Evolutionary conservation across 2,113 vertebrate genomes (phyloP), one percentile per base, ranked within the genome.

Genomic region (Lasiurus borealis): DNA sequence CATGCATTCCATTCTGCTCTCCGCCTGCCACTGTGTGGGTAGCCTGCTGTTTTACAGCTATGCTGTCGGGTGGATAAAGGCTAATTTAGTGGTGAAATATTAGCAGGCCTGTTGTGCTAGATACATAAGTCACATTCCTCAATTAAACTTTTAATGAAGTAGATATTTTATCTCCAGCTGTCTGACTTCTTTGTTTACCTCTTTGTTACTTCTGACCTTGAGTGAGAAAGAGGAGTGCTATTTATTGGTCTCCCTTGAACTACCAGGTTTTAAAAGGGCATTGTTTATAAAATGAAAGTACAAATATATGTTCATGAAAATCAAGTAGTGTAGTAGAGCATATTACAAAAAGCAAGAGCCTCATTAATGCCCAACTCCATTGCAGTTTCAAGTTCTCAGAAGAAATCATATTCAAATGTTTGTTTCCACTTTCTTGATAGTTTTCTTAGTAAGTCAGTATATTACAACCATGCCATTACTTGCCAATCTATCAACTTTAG

Each of bases 61-160:
- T 27, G 16, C 40, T 64, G n/a, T 5, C 44, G 27, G 19, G n/a
- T 64, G 54, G n/a, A 10, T 64, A 64, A 68, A 89, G 25, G 29
- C 11, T 68, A 80, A 57, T 40, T 68, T 16, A 77, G 23, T 21
- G 2, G 62, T 64, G 34, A 91, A 88, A 83, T 59, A 71, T 31
- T 64, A 88, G 34, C 52, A 64, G 64, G 71, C 7, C 62, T 77
- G 21, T 62, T 46, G 14, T 83, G 40, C 46, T 62, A 66, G 44
- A 48, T 29, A 68, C 40, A 21, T 75, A 36, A 62, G 25, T 75
- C 73, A 85, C 46, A n/a, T 40, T 18, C 27, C 73, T 46, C 48
- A 82, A 77, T 84, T 68, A 50, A 86, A 77, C 44, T 77, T 88
- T 68, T 91, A 83, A 91, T 27, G 40, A 78, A 88, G 44, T 87